A percentile compares a stretch with the other conserved stretches of the same genome.
Evolutionary conservation across 35 echinoderm and acorn worm genomes (phyloP).

Genomic region (Ophiothrix spiculata): DNA sequence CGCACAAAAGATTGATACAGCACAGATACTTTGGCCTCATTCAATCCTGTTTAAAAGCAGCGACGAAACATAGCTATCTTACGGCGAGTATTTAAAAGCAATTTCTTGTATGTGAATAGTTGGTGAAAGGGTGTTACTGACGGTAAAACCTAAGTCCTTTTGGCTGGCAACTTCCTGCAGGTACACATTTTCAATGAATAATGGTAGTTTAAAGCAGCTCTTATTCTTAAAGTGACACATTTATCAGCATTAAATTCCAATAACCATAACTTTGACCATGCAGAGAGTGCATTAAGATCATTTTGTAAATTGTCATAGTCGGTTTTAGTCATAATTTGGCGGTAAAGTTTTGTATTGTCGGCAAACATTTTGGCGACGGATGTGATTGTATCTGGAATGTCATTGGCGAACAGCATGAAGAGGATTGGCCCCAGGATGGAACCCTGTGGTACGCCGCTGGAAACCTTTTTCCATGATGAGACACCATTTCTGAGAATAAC

Average conservation of each 20-base stretch:
- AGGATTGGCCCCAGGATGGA: constrained; percentile 30
- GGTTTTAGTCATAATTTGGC: background rate
- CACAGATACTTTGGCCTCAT: no score
- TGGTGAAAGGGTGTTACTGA: constrained; percentile 10
- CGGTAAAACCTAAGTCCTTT: constrained; percentile 1
- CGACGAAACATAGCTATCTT: constrained; percentile 6
- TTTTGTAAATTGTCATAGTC: constrained; percentile 33
- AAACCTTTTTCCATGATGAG: constrained; percentile 30
- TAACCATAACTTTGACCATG: constrained; percentile 38
- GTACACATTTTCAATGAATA: constrained; percentile 1
- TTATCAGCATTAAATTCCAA: no score
- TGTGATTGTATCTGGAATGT: constrained; percentile 20
- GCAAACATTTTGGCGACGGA: constrained; percentile 36
- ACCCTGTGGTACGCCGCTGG: constrained; percentile 37
- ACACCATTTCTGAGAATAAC: constrained; percentile 35
- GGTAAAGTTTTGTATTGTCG: constrained; percentile 45
- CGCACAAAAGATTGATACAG: no score
- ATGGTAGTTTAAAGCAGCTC: background rate
- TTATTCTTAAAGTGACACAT: constrained; percentile 31
- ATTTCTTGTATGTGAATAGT: constrained; percentile 18
- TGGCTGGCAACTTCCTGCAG: constrained; percentile 7
- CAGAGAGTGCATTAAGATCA: constrained; percentile 36
- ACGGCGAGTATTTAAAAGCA: background rate
- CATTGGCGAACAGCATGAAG: constrained; percentile 43
- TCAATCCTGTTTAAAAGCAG: no score